Base-by-base conservation (phyloP, 2,113 vertebrate species). In the Cervus canadensis region DNA sequence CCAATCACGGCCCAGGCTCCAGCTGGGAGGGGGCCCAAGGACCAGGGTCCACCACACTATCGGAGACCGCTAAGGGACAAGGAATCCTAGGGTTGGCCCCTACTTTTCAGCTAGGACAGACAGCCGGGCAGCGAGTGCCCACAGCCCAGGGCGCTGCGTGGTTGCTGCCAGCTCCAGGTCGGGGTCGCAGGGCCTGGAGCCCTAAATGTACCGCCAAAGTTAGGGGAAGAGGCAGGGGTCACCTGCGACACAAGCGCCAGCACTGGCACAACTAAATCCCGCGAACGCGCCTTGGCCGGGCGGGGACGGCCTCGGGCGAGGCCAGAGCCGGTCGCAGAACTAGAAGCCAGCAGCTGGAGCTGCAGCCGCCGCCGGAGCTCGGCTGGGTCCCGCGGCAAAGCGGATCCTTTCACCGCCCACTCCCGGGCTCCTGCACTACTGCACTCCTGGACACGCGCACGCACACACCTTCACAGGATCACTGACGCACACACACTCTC, bases 401-500 rank as follows among this genome's bases (percentile, higher is more conserved):
- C 21, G 56, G 50, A 26, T 92, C 50, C 7, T 59, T 40, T 30
- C 88, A 91, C 36, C 23, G 57, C 85, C 76, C 87, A 40, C 94
- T 86, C 89, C n/a, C 1, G 23, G 54, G 84, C 97, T 83, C n/a
- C 81, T 14, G 78, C 78, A 40, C 81, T 15, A 23, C 81, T 56
- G 79, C 87, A n/a, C 95, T 86, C 92, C n/a, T 4, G 36, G 54
- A 91, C 97, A 50, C 84, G 79, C 43, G 56, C 76, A 82, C 33
- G 76, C 94, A 82, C 83, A 89, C 78, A 91, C 90, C 89, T 97
- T 71, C 94, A 23, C 83, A 57, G 67, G 50, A 43, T 45, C 96
- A 26, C 82, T 60, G 95, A 96, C 86, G 92, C 95, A 87, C 89
- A 52, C 94, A 84, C 96, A 52, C 81, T 92, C 71, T 26, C 87